Percentiles rank a stretch among this genome's conserved stretches.
These are phyloP conservation scores for Drosophila ironensis DNA, from an alignment of 1,140 invertebrate genomes.

Conservation along the genomic window DNA sequence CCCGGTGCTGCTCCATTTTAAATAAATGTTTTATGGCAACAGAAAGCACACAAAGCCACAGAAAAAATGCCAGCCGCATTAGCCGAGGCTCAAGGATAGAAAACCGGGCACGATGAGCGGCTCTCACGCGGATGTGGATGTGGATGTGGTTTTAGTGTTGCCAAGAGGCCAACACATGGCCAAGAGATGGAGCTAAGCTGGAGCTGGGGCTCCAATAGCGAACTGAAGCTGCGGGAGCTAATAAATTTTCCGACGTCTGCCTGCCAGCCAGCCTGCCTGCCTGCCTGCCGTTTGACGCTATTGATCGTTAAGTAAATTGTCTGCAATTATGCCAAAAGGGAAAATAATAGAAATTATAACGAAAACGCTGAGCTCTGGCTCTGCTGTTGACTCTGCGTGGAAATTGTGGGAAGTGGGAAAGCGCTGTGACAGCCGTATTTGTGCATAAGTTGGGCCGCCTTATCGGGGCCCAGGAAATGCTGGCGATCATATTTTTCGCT, in stretches of 20 bases:
- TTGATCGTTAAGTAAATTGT: slow-evolving; percentile 81
- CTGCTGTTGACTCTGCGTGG: slow-evolving; percentile 56
- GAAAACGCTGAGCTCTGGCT: slow-evolving; percentile 55
- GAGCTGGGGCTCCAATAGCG: neutral
- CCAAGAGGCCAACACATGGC: slow-evolving; percentile 63
- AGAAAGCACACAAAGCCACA: slow-evolving; percentile 38
- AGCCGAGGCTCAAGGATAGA: slow-evolving; percentile 66
- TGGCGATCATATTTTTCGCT: slow-evolving; percentile 75
- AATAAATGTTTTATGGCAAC: slow-evolving; percentile 74
- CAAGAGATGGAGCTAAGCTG: slow-evolving; percentile 9
- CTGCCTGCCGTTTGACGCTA: slow-evolving; percentile 68
- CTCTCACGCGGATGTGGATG: slow-evolving; percentile 66
- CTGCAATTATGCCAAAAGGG: slow-evolving; percentile 80
- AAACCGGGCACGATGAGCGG: slow-evolving; percentile 62
- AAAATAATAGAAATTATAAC: slow-evolving; percentile 81
- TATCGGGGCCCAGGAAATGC: slow-evolving; percentile 54
- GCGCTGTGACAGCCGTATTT: slow-evolving; percentile 49
- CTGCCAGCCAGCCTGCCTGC: slow-evolving; percentile 46
- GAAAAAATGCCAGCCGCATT: slow-evolving; percentile 62
- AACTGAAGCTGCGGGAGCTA: slow-evolving; percentile 69
- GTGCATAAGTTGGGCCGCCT: slow-evolving; percentile 62
- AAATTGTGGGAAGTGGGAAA: slow-evolving; percentile 60
- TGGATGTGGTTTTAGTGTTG: slow-evolving; percentile 22
- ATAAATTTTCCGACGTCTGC: slow-evolving; percentile 69
- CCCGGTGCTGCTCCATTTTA: slow-evolving; percentile 65